A percentile compares a stretch with the other conserved stretches of the same genome.
Conservation (phyloP, 1,140 invertebrate genomes). For the Drosophila yakuba region DNA sequence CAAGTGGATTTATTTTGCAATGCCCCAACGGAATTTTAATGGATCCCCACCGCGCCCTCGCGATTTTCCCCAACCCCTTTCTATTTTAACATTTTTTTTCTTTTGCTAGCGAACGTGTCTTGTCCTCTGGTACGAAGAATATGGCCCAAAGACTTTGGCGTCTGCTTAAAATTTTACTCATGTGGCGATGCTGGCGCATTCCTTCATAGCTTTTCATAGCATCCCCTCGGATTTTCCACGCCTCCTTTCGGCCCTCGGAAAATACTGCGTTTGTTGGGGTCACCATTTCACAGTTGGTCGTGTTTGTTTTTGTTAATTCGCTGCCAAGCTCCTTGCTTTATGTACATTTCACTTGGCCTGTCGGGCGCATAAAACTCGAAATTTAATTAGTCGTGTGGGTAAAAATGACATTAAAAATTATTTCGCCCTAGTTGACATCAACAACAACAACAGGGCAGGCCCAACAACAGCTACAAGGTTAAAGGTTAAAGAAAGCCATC, state of each 20-base stretch:
- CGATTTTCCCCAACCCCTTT: background rate
- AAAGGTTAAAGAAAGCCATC: background rate
- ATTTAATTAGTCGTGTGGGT: constrained; percentile 81
- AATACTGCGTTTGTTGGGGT: constrained; percentile 15
- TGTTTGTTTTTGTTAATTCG: constrained; percentile 79
- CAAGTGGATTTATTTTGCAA: constrained; percentile 83
- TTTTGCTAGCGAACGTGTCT: constrained; percentile 54
- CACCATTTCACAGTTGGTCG: constrained; percentile 65
- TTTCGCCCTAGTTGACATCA: constrained; percentile 32
- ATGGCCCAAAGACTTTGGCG: constrained; percentile 62
- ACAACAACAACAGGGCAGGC: constrained; percentile 18
- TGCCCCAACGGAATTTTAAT: constrained; percentile 78
- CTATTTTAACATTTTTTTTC: constrained; percentile 2
- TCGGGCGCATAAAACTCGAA: constrained; percentile 70
- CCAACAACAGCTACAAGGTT: background rate
- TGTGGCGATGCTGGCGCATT: constrained; percentile 55
- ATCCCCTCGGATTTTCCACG: constrained; percentile 8
- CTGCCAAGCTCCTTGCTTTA: constrained; percentile 59
- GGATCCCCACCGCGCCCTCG: constrained; percentile 34
- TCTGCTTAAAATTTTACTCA: constrained; percentile 79
- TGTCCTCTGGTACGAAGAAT: constrained; percentile 50
- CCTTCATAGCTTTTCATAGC: constrained; percentile 12
- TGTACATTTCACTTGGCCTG: constrained; percentile 68
- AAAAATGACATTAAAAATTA: constrained; percentile 77
- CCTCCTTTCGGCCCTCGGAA: background rate